These are phyloP conservation scores for Entomyzon cyanotis DNA, from an alignment of 2,113 vertebrate genomes.

Conservation along the genomic window DNA sequence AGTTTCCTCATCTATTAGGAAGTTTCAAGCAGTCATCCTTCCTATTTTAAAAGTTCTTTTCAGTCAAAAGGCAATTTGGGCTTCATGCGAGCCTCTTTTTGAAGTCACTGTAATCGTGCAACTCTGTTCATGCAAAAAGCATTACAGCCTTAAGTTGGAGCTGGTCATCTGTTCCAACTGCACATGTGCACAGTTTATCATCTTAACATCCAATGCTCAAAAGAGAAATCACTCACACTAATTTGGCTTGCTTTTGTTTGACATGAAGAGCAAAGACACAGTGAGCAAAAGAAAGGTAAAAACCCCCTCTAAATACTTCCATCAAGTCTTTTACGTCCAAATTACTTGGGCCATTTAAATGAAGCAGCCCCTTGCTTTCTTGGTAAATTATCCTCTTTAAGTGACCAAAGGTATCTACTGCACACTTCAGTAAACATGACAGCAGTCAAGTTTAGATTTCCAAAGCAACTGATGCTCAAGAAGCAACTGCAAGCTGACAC, in stretches of 20 bases:
- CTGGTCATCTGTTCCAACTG: slow-evolving; percentile 8
- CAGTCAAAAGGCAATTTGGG: slow-evolving; percentile 14
- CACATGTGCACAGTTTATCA: slow-evolving; percentile 3
- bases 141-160: slow-evolving; percentile 19
- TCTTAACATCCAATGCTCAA: not conserved
- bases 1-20: slow-evolving; percentile 28
- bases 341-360: not conserved
- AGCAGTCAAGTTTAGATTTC: not conserved
- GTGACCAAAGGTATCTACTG: not conserved
- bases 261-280: slow-evolving; percentile 4
- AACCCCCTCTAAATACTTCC: not conserved
- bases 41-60: not conserved
- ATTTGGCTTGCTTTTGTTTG: not conserved
- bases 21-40: not conserved
- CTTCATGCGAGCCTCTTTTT: slow-evolving; percentile 60
- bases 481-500: not conserved
- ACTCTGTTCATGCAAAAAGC: slow-evolving; percentile 63
- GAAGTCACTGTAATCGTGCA: slow-evolving; percentile 40
- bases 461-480: not conserved
- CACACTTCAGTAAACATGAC: not conserved
- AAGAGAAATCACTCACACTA: not conserved
- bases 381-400: not conserved
- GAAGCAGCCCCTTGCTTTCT: not conserved
- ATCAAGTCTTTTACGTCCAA: not conserved
- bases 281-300: slow-evolving; percentile 16